Base-by-base conservation (phyloP, 2,888 invertebrate species). In the Hecatera dysodea region DNA sequence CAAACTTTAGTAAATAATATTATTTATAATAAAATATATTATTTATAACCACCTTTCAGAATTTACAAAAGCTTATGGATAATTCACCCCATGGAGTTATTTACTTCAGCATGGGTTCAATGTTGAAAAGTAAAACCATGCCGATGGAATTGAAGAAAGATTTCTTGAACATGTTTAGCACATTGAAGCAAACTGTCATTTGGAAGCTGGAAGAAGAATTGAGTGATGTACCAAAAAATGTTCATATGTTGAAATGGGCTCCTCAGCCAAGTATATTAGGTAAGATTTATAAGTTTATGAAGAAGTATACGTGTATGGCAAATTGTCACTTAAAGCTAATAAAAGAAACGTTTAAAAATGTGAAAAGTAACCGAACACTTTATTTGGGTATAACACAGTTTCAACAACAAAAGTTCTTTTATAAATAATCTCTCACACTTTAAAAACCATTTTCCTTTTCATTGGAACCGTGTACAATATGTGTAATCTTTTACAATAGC, bases 91-190 rank as follows among this genome's bases (percentile, higher is more conserved):
- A 95, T 56, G 96, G 96, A 1, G 94, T 94, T 0, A 92, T 96
- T 36, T 94, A 92, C 84, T 96, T 96, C 78, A 96, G 95, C 74
- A 87, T 96, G 90, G 96, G 96, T 0, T 91, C 93, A 0, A 90
- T 91, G 48, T 79, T 95, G 57, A 87, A 90, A 39, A 92, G 93
- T 56, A 89, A 87, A 50, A 86, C 90, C 0, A 81, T 96, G 76
- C 91, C 95, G 0, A 86, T 87, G 3, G 79, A 88, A 48, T 67
- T 91, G 3, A 91, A 90, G 56, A 84, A 80, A 50, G 82, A 81
- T 1, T 85, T 96, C 2, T 52, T 96, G 2, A 82, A 90, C 24
- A 87, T 91, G 27, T 94, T 96, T 59, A 88, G 91, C 1, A 83
- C 79, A 56, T 76, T 96, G 27, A 92, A 93, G 52, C 94, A 96